Base-by-base conservation (phyloP, 2,888 invertebrate species). In the Drosophila tanythrix region DNA sequence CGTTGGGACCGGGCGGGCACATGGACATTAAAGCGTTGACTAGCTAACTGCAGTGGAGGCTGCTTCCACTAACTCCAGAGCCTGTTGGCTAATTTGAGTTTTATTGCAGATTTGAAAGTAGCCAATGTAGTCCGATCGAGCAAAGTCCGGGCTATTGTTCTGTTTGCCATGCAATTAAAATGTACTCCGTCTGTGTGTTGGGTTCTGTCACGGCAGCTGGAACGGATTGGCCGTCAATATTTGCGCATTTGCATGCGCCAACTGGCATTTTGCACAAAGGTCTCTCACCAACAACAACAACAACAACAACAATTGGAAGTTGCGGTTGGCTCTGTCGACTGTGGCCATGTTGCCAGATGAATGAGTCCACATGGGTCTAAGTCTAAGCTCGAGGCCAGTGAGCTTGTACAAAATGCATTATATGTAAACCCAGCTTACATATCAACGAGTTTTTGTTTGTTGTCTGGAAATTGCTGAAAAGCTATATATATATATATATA, bases 211-310 rank as follows among this genome's bases (percentile, higher is more conserved):
- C 71, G 71, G 62, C 65, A 65, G 63, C 62, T 66, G 66, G 50
- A 29, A 48, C 59, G 40, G 29, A 67, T 62, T 66, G 53, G 72
- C 60, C 65, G 73, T 73, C 71, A 76, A 87, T 81, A 58, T 70
- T 70, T 73, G 60, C 52, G 55, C 58, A 83, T 90, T 90, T 87
- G 90, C 88, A 84, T 88, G 90, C 79, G 76, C 86, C 84, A 79
- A 83, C 90, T 85, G 85, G 89, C 87, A 90, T 89, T 89, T 87
- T 70, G 62, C 56, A 68, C 74, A 81, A 86, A 90, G 70, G 82
- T 70, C 56, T 70, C 76, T 78, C 48, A 53, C 33, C 38, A 15
- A n/a, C 21, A 35, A 35, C 35, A 35, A 13, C 33, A 33, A 33
- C 33, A 33, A 11, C 35, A 35, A 40, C 40, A 38, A 25, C 36